Evolutionary conservation across 2,113 vertebrate species (phyloP), one percentile per base, ranked within the genome.

Genomic region (Saimiri boliviensis): DNA sequence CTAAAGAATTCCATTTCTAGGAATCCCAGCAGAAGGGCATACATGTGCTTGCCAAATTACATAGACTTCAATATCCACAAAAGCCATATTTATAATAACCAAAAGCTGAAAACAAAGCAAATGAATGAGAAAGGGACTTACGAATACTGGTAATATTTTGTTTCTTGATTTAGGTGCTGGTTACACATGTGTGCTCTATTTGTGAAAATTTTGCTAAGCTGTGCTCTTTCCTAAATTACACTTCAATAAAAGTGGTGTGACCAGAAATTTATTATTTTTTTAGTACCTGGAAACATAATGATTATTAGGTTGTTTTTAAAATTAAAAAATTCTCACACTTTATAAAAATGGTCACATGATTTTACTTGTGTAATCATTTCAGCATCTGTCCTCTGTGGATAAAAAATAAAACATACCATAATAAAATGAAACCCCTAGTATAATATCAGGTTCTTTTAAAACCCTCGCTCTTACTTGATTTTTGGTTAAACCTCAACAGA

Each of bases 261-360:
- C 14, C 32, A 77, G n/a, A 93, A 89, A 66, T 95, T 52, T 71
- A 90, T 93, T 63, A 63, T 88, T n/a, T 93, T 93, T 86, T 85
- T 49, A 90, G 79, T 91, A 86, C 13, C 8, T 58, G 60, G 19
- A 3, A 86, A 12, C 25, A 94, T 17, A 86, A 89, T 85, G 94
- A 88, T 37, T 86, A 79, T 30, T 89, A 86, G 19, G 27, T 45
- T 68, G 11, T 42, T 84, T 91, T 83, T 60, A 82, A 71, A 79
- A 60, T 56, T 89, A 2, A 49, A 96, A 92, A 71, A 37, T 5
- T 52, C 35, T 42, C 42, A 42, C 42, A 42, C 42, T 60, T 35
- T 14, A 70, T 66, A 83, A 93, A 81, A 87, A 80, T 42, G 9
- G 25, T 76, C 68, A 76, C 9, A 52, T 77, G 17, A 76, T 95